A percentile compares a stretch with the other conserved stretches of the same genome.
Evolutionary conservation across 2,888 invertebrate genomes (phyloP).

Genomic region (Eupithecia inturbata): DNA sequence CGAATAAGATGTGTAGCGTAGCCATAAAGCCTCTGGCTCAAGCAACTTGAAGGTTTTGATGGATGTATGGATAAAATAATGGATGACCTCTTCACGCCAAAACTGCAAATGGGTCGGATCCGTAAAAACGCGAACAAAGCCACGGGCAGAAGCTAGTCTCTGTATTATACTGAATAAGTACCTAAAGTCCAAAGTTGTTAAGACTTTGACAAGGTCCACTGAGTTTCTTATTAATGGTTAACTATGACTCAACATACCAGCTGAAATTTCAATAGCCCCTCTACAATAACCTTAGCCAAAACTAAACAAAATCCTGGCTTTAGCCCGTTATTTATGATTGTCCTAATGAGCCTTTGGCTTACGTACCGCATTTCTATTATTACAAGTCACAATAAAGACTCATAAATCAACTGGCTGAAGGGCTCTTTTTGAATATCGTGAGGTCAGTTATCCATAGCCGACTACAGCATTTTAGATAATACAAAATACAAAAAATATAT

Average conservation of each 20-base stretch:
- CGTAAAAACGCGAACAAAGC: neutral
- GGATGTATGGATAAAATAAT: no score
- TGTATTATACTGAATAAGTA: neutral
- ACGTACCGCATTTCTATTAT: constrained; percentile 68
- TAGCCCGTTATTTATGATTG: constrained; percentile 60
- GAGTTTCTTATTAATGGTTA: neutral
- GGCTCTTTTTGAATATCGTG: constrained; percentile 65
- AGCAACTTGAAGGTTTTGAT: no score
- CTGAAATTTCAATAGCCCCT: constrained; percentile 14
- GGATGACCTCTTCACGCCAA: no score
- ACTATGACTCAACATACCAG: neutral
- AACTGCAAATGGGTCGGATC: no score
- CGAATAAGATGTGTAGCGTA: no score
- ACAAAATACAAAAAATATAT: no score
- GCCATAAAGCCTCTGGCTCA: no score
- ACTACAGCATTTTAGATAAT: neutral
- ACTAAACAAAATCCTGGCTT: constrained; percentile 47
- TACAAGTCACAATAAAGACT: constrained; percentile 55
- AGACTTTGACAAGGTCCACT: neutral
- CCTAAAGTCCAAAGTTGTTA: neutral
- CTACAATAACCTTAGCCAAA: constrained; percentile 17
- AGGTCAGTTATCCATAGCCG: neutral
- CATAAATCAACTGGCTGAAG: constrained; percentile 68
- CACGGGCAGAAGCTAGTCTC: neutral
- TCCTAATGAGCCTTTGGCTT: constrained; percentile 68